A percentile compares a stretch with the other conserved stretches of the same genome.
phyloP scores from a whole-genome alignment of 2,888 invertebrate genomes.

The Alentia gelatinosa region DNA sequence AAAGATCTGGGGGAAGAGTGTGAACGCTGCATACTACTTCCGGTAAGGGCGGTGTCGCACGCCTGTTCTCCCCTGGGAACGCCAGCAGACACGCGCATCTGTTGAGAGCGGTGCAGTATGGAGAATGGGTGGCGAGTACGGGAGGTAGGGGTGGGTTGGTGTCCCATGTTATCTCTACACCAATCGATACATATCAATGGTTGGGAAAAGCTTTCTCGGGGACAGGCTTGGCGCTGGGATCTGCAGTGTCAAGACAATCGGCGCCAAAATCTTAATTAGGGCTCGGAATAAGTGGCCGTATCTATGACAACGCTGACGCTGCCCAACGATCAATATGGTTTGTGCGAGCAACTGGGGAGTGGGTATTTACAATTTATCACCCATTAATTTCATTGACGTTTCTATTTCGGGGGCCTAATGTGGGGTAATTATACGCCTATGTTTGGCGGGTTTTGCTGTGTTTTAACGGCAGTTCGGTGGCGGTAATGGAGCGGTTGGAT shows the following conservation, averaged over 20 bases:
- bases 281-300: neutral
- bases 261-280: constrained; percentile 22
- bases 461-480: no score
- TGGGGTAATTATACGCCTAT: neutral
- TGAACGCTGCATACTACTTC: neutral
- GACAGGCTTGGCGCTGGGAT: neutral
- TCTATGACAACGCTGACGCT: constrained; percentile 6
- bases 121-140: no score
- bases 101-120: no score
- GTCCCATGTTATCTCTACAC: neutral
- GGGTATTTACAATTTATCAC: constrained; percentile 14
- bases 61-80: neutral
- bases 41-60: neutral
- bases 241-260: neutral
- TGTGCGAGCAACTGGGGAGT: neutral
- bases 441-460: neutral
- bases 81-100: neutral
- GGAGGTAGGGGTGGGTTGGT: no score
- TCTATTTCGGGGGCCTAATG: neutral
- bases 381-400: neutral
- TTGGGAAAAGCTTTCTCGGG: neutral
- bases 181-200: constrained; percentile 12
- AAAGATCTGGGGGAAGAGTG: no score
- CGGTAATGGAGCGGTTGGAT: no score
- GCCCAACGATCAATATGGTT: neutral